Evolutionary conservation across 2,888 invertebrate species (phyloP), one percentile per base, ranked within the genome.

Genomic region (Tineola bisselliella): DNA sequence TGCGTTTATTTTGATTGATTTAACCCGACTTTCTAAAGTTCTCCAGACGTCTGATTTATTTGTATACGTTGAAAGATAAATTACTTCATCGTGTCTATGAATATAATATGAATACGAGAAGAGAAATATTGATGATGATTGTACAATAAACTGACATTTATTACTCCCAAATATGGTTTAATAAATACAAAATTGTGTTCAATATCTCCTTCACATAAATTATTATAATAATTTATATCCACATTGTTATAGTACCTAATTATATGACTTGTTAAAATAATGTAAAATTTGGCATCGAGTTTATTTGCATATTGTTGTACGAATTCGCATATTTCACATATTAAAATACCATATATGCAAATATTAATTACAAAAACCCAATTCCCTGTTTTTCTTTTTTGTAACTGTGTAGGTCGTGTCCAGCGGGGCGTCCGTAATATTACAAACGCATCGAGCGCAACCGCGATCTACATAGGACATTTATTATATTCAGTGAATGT

Each of bases 401-500:
- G 38, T n/a, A 2, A 10, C 11, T 2, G 38, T 38, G 48, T 48
- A 48, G 48, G 13, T 17, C 13, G 17, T 48, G 48, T 48, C 48
- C 48, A 48, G 48, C 15, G 48, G 48, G 38, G 38, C 38, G 38
- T n/a, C 38, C 38, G 38, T 38, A 10, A 38, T 48, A 17, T 54
- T 54, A 19, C 54, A 10, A 54, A 54, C 54, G 54, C 54, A 54
- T 54, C 54, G 19, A 54, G 54, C 54, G 48, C 38, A 17, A 17
- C 48, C 48, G 15, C 48, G 48, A 48, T 48, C 48, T 48, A 48
- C 48, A 48, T 48, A 48, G 48, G 15, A 48, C 48, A 48, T 48
- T 48, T 48, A 48, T 48, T 48, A 48, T 48, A 48, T 15, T 48
- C 48, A 48, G 48, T 48, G 48, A 48, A 48, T 48, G 48, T 48